These are phyloP conservation scores for Chalcis sispes DNA, from an alignment of 2,888 invertebrate genomes.

Conservation along the genomic window DNA sequence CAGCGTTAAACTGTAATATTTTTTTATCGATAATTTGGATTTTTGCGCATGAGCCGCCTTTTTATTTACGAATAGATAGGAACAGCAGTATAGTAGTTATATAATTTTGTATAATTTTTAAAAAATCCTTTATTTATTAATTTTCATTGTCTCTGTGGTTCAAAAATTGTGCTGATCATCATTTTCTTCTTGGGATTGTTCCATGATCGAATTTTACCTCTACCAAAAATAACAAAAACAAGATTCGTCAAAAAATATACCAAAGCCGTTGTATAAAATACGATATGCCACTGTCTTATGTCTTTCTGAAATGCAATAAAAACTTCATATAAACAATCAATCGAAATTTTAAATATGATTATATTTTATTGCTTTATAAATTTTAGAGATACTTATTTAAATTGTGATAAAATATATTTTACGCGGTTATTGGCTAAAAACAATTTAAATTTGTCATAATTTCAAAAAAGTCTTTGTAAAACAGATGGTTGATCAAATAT, in stretches of 20 bases:
- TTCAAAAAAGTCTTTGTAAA: not conserved
- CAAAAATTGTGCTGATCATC: slow-evolving; percentile 10
- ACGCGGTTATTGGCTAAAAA: not conserved
- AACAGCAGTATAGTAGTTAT: no score
- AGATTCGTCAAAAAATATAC: slow-evolving; percentile 80
- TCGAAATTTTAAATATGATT: no score
- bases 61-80: no score
- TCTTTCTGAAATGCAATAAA: slow-evolving; percentile 74
- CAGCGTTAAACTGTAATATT: no score
- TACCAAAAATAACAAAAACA: slow-evolving; percentile 80
- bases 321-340: not conserved
- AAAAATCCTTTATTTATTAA: no score
- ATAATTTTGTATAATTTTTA: no score
- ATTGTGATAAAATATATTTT: not conserved
- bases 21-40: no score
- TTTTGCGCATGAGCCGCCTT: no score
- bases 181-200: slow-evolving; percentile 72
- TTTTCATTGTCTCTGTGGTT: slow-evolving; percentile 19
- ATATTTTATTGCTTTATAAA: no score
- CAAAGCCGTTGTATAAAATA: slow-evolving; percentile 81
- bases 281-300: slow-evolving; percentile 79
- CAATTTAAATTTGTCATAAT: not conserved
- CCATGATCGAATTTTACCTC: slow-evolving; percentile 81
- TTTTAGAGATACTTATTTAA: no score
- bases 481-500: not conserved